Percentiles rank a stretch among this genome's conserved stretches.
These are phyloP conservation scores for Arothron firmamentum DNA, from an alignment of 2,113 vertebrate species.

Conservation along the genomic window DNA sequence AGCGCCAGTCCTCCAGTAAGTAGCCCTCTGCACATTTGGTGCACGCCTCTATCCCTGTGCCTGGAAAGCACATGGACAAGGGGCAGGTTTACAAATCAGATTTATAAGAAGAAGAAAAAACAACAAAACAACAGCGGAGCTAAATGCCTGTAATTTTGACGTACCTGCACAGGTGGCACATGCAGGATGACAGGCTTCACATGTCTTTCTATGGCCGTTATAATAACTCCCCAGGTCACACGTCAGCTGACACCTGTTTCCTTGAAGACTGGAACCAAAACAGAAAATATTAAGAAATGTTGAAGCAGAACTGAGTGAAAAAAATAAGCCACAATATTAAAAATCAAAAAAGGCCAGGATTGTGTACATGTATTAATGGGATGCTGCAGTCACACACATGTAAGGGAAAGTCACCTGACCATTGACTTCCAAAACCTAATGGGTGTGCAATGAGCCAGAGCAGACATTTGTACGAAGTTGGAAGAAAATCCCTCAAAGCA, in stretches of 20 bases:
- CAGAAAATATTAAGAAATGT: neutral
- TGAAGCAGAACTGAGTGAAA: too few species aligned
- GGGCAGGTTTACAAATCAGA: neutral
- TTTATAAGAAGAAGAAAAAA: neutral
- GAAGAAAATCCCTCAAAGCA: too few species aligned
- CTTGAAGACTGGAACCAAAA: constrained; percentile 81
- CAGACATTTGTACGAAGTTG: too few species aligned
- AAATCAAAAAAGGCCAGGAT: too few species aligned
- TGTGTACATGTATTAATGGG: too few species aligned
- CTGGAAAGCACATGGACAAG: constrained; percentile 61
- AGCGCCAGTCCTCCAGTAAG: constrained; percentile 91
- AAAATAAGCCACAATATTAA: too few species aligned
- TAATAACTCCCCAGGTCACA: constrained; percentile 89
- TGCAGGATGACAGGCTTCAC: constrained; percentile 87
- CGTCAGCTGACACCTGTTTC: constrained; percentile 82
- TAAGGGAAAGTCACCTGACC: too few species aligned
- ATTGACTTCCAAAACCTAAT: too few species aligned
- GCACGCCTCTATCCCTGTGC: constrained; percentile 87
- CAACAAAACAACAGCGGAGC: neutral
- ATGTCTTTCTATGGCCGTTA: constrained; percentile 82
- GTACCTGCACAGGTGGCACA: constrained; percentile 94
- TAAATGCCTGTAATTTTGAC: neutral
- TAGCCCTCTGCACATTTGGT: constrained; percentile 86
- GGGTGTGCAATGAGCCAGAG: too few species aligned
- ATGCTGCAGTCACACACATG: too few species aligned